phyloP scores from a whole-genome alignment of 1,140 invertebrate species.

The Copidosoma floridanum region DNA sequence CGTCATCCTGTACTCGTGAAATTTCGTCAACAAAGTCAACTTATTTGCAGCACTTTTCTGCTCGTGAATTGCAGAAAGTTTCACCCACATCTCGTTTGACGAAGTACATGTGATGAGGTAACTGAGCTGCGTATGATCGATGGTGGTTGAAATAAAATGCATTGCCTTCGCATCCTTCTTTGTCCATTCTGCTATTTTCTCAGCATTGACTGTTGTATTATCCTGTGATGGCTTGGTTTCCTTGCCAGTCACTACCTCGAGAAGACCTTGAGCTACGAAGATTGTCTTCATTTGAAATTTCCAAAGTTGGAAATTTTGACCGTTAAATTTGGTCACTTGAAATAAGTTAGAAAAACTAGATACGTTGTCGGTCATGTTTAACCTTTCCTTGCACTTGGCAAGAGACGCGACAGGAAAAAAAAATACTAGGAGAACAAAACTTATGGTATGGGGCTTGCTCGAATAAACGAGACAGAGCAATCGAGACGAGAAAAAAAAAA shows the following conservation, averaged over 20 bases:
- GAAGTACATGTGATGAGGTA: neutral
- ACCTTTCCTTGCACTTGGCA: too few relatives aligned
- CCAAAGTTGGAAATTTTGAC: slow-evolving; percentile 9
- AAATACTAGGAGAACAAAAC: too few relatives aligned
- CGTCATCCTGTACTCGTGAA: slow-evolving; percentile 8
- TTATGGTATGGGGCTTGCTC: too few relatives aligned
- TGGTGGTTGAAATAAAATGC: neutral
- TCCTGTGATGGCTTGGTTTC: neutral
- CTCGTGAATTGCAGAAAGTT: neutral
- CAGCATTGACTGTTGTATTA: neutral
- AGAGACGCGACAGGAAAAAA: too few relatives aligned
- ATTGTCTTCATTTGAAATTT: neutral
- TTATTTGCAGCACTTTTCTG: neutral
- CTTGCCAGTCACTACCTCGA: neutral
- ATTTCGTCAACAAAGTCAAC: slow-evolving; percentile 1
- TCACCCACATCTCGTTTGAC: neutral
- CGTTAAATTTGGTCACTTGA: slow-evolving; percentile 12
- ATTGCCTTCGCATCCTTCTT: neutral
- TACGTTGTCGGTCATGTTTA: too few relatives aligned
- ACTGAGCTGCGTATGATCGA: neutral
- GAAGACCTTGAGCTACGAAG: neutral
- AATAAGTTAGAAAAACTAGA: too few relatives aligned
- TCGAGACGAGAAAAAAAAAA: too few relatives aligned
- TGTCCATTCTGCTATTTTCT: neutral
- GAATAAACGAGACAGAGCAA: too few relatives aligned